These are phyloP conservation scores for Gavia stellata DNA, from an alignment of 2,113 vertebrate species.

Conservation along the genomic window DNA sequence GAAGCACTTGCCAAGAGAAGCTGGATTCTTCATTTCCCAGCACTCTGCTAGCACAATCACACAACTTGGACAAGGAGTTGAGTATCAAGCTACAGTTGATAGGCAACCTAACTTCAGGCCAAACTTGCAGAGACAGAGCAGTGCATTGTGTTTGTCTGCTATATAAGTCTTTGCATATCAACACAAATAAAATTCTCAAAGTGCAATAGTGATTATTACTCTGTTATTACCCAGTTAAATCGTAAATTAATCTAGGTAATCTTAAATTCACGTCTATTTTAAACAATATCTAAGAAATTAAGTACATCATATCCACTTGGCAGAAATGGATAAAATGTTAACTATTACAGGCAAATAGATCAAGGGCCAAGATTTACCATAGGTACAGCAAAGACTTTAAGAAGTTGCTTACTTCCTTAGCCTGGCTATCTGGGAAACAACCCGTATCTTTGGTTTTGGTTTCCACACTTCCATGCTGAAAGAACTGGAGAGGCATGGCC, in stretches of 20 bases:
- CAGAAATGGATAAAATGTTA: not conserved
- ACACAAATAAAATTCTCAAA: not conserved
- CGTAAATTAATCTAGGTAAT: not conserved
- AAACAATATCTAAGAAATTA: not conserved
- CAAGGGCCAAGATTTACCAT: not conserved
- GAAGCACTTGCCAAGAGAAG: not conserved
- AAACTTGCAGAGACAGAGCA: not conserved
- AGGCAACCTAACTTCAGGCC: not conserved
- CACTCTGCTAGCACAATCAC: not conserved
- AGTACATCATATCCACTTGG: not conserved
- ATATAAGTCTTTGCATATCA: not conserved
- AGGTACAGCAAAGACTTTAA: not conserved
- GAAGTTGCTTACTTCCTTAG: not conserved
- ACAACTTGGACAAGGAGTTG: not conserved
- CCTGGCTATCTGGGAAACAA: not conserved
- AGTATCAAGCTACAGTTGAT: not conserved
- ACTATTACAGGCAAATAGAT: not conserved
- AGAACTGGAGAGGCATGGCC: not conserved
- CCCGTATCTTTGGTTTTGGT: fast-evolving
- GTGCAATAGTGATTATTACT: not conserved
- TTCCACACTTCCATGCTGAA: not conserved
- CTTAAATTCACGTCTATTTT: not conserved
- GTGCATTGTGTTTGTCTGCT: not conserved
- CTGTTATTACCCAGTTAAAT: not conserved
- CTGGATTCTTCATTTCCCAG: not conserved